A percentile compares a stretch with the other conserved stretches of the same genome.
phyloP scores from a whole-genome alignment of 2,797 vertebrate species.

The Tolypeutes matacus region DNA sequence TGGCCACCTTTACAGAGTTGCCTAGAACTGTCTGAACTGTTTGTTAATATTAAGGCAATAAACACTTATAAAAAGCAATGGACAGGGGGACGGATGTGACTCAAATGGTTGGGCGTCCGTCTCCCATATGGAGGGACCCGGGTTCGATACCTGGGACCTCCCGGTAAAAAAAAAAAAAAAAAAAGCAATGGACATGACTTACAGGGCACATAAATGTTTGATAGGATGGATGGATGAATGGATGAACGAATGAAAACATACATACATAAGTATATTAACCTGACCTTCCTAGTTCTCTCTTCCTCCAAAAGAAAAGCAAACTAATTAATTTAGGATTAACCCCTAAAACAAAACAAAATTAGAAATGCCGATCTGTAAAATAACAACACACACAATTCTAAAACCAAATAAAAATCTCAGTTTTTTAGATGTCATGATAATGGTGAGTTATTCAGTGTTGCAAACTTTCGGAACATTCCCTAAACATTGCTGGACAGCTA shows the following conservation, averaged over 20 bases:
- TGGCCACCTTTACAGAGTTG: background rate
- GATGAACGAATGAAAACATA: no score
- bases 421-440: slow-evolving; percentile 15
- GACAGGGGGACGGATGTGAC: background rate
- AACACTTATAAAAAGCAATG: background rate
- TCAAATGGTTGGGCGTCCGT: no score
- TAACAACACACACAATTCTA: slow-evolving; percentile 32
- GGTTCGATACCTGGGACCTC: no score
- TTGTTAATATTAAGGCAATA: background rate
- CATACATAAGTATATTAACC: background rate
- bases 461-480: background rate
- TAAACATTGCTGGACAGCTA: background rate
- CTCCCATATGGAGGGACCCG: no score
- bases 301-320: background rate
- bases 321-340: slow-evolving; percentile 33
- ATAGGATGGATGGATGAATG: background rate
- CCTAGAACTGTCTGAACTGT: background rate
- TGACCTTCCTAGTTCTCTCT: background rate
- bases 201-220: background rate
- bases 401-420: slow-evolving; percentile 23
- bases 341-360: slow-evolving; percentile 40
- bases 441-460: background rate
- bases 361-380: background rate
- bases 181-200: background rate
- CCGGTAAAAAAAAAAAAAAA: no score